Evolutionary conservation across 2,888 invertebrate species (phyloP), one percentile per base, ranked within the genome.

Genomic region (Slavum lentiscoides): DNA sequence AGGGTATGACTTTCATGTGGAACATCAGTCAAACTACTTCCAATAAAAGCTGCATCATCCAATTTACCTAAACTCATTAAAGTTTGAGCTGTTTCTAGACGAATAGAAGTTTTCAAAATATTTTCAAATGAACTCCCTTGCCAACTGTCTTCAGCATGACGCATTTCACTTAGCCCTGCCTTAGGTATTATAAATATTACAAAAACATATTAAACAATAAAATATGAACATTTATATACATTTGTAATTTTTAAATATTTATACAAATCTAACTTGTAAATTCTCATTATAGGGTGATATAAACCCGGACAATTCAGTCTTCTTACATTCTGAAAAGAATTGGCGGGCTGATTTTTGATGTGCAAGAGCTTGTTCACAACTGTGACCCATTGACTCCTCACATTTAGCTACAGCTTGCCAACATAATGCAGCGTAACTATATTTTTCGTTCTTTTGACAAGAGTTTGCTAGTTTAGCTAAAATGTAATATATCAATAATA

Each of bases 321-420:
- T 80, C 11, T 70, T 70, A 39, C 53, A 70, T 62, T 80, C 77
- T 0, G 49, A 62, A 70, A 80, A 70, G 55, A 70, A 80, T 9
- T 70, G 77, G 3, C 77, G 70, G 2, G 77, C 77, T 39, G 77
- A 70, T 55, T 80, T 80, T 23, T 80, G 77, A 62, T 80, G 77
- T 70, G 77, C 77, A 64, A 80, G 53, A 55, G 70, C 77, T 39
- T 80, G 30, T 70, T 70, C 77, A 39, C 62, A 64, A 21, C 39
- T 64, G 8, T 80, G 70, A 55, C 64, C 64, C 69, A 80, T 80
- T 19, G 77, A 80, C 13, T 80, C 77, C 21, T 80, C 77, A 64
- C 77, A 80, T 70, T 80, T 80, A 19, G 77, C 77, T 9, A 80
- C 77, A 39, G 77, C 77, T 70, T 80, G 77, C 77, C 77, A 80